Evolutionary conservation across 2,888 invertebrate genomes (phyloP).

Genomic region (Drosophila kokeensis): DNA sequence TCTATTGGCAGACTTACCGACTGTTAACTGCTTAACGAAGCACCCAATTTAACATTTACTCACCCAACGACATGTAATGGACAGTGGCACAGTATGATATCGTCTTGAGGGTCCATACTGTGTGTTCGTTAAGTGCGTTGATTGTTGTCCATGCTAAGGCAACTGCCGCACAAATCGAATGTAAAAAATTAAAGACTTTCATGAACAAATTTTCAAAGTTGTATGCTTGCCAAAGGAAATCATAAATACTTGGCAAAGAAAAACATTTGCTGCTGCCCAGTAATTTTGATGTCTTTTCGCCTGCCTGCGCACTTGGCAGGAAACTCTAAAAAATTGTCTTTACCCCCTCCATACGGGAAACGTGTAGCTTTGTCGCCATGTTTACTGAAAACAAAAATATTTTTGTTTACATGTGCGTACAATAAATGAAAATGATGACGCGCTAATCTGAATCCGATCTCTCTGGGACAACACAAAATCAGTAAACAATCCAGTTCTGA

Average conservation of each 20-base stretch:
- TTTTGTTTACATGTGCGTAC: constrained; percentile 64
- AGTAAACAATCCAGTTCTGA: constrained; percentile 1
- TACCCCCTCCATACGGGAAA: constrained; percentile 29
- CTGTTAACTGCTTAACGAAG: constrained; percentile 16
- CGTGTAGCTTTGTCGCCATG: constrained; percentile 27
- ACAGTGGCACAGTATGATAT: not conserved
- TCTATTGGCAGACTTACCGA: not conserved
- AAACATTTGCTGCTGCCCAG: constrained; percentile 16
- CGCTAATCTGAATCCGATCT: constrained; percentile 38
- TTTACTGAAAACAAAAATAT: constrained; percentile 63
- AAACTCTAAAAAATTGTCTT: constrained; percentile 8
- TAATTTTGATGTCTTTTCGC: constrained; percentile 39
- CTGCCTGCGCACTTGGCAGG: constrained; percentile 59
- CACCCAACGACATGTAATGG: constrained; percentile 27
- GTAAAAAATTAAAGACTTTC: not conserved
- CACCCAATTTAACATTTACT: constrained; percentile 25
- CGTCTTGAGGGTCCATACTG: not conserved
- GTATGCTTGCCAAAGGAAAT: not conserved
- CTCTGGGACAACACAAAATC: constrained; percentile 8
- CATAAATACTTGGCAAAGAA: constrained; percentile 18
- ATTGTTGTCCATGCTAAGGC: constrained; percentile 30
- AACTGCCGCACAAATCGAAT: constrained; percentile 15
- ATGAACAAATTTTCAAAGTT: not conserved
- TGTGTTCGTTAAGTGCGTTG: not conserved
- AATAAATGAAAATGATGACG: constrained; percentile 44